Base-by-base conservation (phyloP, 2,113 vertebrate genomes). In the Morone saxatilis region DNA sequence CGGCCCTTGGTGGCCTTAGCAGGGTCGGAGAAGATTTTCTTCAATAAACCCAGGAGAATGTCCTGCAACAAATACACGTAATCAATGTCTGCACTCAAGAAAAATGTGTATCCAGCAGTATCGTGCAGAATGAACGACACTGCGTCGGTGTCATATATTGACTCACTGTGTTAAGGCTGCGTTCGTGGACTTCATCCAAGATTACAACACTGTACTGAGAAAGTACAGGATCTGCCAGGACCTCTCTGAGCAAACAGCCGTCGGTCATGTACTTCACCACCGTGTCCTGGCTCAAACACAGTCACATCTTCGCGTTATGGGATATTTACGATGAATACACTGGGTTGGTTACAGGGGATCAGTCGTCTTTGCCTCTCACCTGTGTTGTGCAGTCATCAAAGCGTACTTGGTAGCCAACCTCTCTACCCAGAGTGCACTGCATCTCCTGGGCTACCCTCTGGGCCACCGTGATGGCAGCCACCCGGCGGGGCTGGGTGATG, bases 251-350 rank as follows among this genome's bases (percentile, higher is more conserved):
- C 81, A 99, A 92, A 92, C 98, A 99, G 68, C 98, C 98, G 43
- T 99, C 98, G 0, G 98, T 99, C 98, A 99, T 96, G 57, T 99
- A 99, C 92, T 96, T 98, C 93, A 99, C 96, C 54, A 86, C 93
- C 0, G 98, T 99, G 76, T 96, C 96, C 98, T 99, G 94, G 10
- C 5, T 86, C 71, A 71, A 41, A 85, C 77, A 87, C 13, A 79
- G 31, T 59, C 54, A 87, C 16, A 71, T 25, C 2, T 19, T 38
- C 16, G 71, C 0, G 1, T 78, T 19, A 62, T 4, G 14, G 51
- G 6, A 56, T 1, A 68, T 31, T 25, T 31, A 31, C 1, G 67
- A 19, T 0, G 10, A 51, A 43, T 0, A 13, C 7, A 10, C 1
- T 53, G 0, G 0, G 19, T 31, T 47, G 51, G 48, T 7, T 53